Evolutionary conservation across 2,797 vertebrate genomes (phyloP).

Genomic region (Carcharodon carcharias): DNA sequence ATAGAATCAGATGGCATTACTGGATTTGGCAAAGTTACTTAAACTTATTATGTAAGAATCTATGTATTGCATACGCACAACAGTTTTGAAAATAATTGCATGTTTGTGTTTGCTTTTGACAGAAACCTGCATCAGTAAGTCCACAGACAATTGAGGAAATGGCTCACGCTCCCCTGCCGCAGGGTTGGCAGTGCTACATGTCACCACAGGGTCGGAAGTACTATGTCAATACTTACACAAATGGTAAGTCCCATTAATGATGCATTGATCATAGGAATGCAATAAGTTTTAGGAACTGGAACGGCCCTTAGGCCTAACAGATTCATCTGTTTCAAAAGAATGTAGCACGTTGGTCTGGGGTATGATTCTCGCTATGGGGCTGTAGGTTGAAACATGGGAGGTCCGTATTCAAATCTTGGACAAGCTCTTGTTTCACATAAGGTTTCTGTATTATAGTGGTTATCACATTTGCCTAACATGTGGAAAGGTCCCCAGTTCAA

Average conservation of each 20-base stretch:
- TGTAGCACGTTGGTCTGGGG: not conserved
- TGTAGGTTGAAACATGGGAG: not conserved
- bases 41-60: not conserved
- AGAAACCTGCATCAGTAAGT: conserved; percentile 78
- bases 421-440: not conserved
- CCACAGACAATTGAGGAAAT: conserved; percentile 74
- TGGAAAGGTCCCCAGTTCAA: not conserved
- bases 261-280: not conserved
- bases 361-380: too few relatives aligned
- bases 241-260: conserved; percentile 67
- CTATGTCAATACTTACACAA: conserved; percentile 89
- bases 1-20: not conserved
- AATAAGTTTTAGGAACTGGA: not conserved
- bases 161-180: conserved; percentile 67
- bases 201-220: conserved; percentile 87
- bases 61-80: not conserved
- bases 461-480: too few relatives aligned
- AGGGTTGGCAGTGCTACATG: conserved; percentile 89
- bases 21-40: not conserved
- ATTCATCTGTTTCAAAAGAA: not conserved
- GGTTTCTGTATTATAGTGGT: too few relatives aligned
- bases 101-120: conserved; percentile 46
- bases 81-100: not conserved
- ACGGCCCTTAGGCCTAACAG: not conserved
- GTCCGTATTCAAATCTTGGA: not conserved